Evolutionary conservation across 2,113 vertebrate species (phyloP), one percentile per base, ranked within the genome.

Genomic region (Macroglossus sobrinus): DNA sequence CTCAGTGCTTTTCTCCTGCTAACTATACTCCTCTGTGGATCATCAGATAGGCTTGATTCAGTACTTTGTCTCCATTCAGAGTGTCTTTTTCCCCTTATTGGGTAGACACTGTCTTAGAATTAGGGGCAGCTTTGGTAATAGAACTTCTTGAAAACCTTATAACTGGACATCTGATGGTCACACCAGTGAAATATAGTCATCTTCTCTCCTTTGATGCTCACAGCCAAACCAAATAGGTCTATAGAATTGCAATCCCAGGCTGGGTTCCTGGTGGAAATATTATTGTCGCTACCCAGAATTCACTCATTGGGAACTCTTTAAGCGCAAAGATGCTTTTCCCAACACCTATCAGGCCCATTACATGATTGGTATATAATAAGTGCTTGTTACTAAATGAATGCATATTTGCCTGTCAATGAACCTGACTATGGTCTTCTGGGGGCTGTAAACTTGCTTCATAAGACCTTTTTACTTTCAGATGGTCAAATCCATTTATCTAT

Each of bases 131-230:
- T 15, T 84, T 94, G 63, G 69, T 74, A 87, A 93, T 63, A 50
- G 35, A 79, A 79, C 47, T 35, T 22, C 68, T 80, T 76, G 89
- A 74, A 50, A 84, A 88, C 75, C 81, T 87, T 94, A 15, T 43
- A 61, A 55, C 55, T 61, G 85, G 50, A 18, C 26, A 40, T 24
- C 55, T 78, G 63, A 87, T 24, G 40, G 50, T 33, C 14, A 45
- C n/a, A 16, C 30, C 16, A 69, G 45, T 59, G 33, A 69, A 84
- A 79, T 47, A 81, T 6, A 80, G 82, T 84, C 89, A 45, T 59
- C 19, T 3, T 84, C 86, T 94, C 35, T 91, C 59, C 43, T 75
- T 85, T 75, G 47, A 35, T 30, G 15, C 16, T 86, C 22, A 50
- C 19, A 50, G 22, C 7, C 72, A 79, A 84, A 55, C 7, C 72